Percentiles rank a stretch among this genome's conserved stretches.
These are phyloP conservation scores for Drosophila neoperkinsi DNA, from an alignment of 2,888 invertebrate species.

Conservation along the genomic window DNA sequence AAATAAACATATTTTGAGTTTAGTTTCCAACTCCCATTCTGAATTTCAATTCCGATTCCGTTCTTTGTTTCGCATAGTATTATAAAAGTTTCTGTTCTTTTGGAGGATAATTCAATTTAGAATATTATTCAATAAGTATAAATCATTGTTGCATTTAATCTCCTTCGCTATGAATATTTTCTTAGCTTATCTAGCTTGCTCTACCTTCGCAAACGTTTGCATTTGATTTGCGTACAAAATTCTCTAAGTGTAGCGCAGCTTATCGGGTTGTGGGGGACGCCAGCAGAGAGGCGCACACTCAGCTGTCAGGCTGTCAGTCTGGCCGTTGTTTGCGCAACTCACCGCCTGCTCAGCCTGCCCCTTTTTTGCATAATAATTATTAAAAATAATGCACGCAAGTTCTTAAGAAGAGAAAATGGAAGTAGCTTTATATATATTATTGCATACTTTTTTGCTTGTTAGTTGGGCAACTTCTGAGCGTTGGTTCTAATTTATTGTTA, in stretches of 20 bases:
- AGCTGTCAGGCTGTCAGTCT: constrained; percentile 43
- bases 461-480: constrained; percentile 36
- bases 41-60: no score
- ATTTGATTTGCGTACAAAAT: not conserved
- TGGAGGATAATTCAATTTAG: not conserved
- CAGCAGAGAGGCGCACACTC: not conserved
- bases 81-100: not conserved
- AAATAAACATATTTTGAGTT: no score
- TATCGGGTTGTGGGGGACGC: not conserved
- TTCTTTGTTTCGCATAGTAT: no score
- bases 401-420: constrained; percentile 7
- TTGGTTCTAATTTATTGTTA: constrained; percentile 62
- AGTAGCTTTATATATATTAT: constrained; percentile 31
- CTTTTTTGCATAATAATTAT: constrained; percentile 60
- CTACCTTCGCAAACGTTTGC: not conserved
- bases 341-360: not conserved
- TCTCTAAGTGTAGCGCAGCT: not conserved
- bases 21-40: no score
- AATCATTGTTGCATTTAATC: not conserved
- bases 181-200: not conserved
- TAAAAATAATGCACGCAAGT: constrained; percentile 58
- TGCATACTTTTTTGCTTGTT: constrained; percentile 50
- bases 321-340: constrained; percentile 35
- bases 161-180: not conserved
- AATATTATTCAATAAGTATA: not conserved